phyloP scores from a whole-genome alignment of 2,113 vertebrate genomes.

The Promerops cafer region DNA sequence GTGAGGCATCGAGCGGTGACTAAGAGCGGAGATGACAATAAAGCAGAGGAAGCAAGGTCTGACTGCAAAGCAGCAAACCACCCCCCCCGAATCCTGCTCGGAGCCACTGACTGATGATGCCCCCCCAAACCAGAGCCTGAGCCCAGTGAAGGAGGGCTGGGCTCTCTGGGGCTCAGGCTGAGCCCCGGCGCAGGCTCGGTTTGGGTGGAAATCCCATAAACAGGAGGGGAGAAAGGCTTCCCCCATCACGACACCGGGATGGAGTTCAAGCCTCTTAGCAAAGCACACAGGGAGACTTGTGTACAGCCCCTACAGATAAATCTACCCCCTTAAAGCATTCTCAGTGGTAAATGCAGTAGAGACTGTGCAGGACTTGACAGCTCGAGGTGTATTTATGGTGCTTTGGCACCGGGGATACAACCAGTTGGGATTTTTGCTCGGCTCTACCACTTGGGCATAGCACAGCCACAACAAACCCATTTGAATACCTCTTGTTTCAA shows the following conservation, averaged over 20 bases:
- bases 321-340: background rate
- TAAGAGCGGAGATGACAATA: slow-evolving; percentile 60
- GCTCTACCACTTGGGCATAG: slow-evolving; percentile 10
- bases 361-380: background rate
- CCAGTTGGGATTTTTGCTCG: slow-evolving; percentile 9
- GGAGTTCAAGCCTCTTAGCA: background rate
- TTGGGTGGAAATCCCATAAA: background rate
- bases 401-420: background rate
- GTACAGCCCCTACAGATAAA: background rate
- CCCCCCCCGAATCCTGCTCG: background rate
- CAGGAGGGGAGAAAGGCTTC: background rate
- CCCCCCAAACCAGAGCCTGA: background rate
- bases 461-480: slow-evolving; percentile 26
- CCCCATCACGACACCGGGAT: background rate
- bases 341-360: background rate
- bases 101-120: background rate
- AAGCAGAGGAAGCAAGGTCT: slow-evolving; percentile 51
- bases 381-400: background rate
- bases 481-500: slow-evolving; percentile 22
- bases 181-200: rapidly evolving
- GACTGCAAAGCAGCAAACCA: slow-evolving; percentile 55
- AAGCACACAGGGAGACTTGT: background rate
- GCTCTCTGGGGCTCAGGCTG: background rate
- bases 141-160: background rate
- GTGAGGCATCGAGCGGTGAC: slow-evolving; percentile 64